phyloP scores from a whole-genome alignment of 2,113 vertebrate genomes.

The Megaleporinus macrocephalus region DNA sequence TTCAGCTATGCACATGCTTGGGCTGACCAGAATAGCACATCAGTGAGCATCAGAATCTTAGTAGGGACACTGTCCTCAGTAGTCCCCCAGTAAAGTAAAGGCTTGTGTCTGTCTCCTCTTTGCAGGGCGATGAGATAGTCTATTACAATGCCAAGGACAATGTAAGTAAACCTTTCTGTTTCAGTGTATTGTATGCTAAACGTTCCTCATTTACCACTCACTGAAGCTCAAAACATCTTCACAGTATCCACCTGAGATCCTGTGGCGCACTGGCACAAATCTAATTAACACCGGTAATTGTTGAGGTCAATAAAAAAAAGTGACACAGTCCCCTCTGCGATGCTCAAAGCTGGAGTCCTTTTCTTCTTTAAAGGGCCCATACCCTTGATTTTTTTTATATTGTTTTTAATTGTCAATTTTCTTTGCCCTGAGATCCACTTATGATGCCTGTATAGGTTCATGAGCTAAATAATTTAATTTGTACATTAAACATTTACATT shows the following conservation, averaged over 20 bases:
- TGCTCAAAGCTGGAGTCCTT: background rate
- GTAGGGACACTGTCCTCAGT: background rate
- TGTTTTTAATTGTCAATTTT: no score
- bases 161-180: conserved; percentile 74
- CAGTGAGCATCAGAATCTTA: background rate
- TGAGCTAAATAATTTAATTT: no score
- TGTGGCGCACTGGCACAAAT: background rate
- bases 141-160: conserved; percentile 98
- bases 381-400: background rate
- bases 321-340: background rate
- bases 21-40: background rate
- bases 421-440: background rate
- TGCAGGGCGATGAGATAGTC: conserved; percentile 88
- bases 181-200: background rate
- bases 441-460: no score
- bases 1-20: background rate
- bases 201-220: background rate
- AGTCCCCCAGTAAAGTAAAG: background rate
- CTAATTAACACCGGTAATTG: conserved; percentile 2
- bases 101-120: conserved; percentile 61
- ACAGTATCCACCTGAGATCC: background rate
- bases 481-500: background rate
- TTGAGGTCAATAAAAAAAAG: background rate
- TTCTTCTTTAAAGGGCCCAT: background rate
- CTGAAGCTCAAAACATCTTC: background rate